These are phyloP conservation scores for Pachliopta kotzebuea DNA, from an alignment of 2,888 invertebrate species.

Conservation along the genomic window DNA sequence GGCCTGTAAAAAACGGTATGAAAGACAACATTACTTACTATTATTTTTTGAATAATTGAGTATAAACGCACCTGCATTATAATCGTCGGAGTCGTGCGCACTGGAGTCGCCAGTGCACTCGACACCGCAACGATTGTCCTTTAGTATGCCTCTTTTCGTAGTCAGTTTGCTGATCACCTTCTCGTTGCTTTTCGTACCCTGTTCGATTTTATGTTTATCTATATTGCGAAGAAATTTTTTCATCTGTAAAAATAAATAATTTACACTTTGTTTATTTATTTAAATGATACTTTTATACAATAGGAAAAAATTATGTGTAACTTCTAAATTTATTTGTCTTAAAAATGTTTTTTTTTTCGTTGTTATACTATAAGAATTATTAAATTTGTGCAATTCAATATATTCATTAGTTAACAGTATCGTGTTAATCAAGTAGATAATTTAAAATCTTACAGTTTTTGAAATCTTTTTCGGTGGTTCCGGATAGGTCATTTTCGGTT, in stretches of 20 bases:
- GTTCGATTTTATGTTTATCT: slow-evolving; percentile 70
- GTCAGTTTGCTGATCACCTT: slow-evolving; percentile 65
- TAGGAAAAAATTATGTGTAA: neutral
- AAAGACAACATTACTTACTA: no score
- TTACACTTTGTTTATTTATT: neutral
- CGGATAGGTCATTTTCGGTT: slow-evolving; percentile 70
- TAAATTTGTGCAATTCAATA: neutral
- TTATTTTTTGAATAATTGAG: neutral
- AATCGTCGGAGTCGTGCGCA: slow-evolving; percentile 53
- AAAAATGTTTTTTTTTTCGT: neutral
- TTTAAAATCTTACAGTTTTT: slow-evolving; percentile 57
- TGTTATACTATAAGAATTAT: neutral
- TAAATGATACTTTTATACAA: no score
- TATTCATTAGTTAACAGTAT: neutral
- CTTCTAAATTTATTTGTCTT: no score
- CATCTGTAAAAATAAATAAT: slow-evolving; percentile 47
- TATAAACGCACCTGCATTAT: slow-evolving; percentile 40
- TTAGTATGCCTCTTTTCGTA: slow-evolving; percentile 68
- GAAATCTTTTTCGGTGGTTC: slow-evolving; percentile 73
- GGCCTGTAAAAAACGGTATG: no score
- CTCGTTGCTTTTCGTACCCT: slow-evolving; percentile 54
- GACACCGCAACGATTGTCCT: slow-evolving; percentile 66
- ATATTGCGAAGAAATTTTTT: slow-evolving; percentile 72
- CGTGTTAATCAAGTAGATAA: neutral
- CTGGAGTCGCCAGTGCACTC: slow-evolving; percentile 72